Base-by-base conservation (phyloP, 2,888 invertebrate genomes). In the Carcina quercana region DNA sequence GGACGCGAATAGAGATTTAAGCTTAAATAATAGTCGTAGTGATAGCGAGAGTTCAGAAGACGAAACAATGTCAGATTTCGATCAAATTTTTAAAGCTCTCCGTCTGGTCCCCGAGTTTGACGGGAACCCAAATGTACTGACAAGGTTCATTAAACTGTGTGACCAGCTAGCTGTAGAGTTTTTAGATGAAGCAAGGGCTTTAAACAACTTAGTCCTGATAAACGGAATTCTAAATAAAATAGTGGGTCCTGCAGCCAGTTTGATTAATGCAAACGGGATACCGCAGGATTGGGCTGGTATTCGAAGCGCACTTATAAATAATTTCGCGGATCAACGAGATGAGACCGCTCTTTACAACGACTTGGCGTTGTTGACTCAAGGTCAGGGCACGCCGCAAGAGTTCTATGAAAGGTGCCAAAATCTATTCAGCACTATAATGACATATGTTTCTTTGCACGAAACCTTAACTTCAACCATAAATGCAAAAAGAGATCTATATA, bases 371-470 rank as follows among this genome's bases (percentile, higher is more conserved):
- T 5, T 7, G 7, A 17, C 17, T 7, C 17, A 17, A 7, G 17
- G 17, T 5, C 5, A 17, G 5, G 7, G 17, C 7, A 17, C 17
- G 5, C 17, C 17, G 5, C 17, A 17, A 17, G 17, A 17, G 7
- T 17, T 5, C 7, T 17, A 17, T 17, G 17, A 17, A 5, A 17
- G 7, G 7, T 17, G 17, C 7, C 5, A 5, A 5, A 27, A 27
- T 27, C 10, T 27, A 2, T 5, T 24, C 6, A 22, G 24, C 8
- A 30, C 30, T 1, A 30, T 30, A 22, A 24, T 30, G 30, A 22
- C 30, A 2, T 30, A 30, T 24, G 24, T 30, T 1, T 2, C 1
- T 5, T 15, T 30, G 1, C 30, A 30, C 15, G 30, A 30, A 12
- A 13, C 15, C 2, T 2, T 30, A 5, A 1, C 12, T 1, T 12